phyloP scores from a whole-genome alignment of 2,888 invertebrate species.

The Netelia virgata region DNA sequence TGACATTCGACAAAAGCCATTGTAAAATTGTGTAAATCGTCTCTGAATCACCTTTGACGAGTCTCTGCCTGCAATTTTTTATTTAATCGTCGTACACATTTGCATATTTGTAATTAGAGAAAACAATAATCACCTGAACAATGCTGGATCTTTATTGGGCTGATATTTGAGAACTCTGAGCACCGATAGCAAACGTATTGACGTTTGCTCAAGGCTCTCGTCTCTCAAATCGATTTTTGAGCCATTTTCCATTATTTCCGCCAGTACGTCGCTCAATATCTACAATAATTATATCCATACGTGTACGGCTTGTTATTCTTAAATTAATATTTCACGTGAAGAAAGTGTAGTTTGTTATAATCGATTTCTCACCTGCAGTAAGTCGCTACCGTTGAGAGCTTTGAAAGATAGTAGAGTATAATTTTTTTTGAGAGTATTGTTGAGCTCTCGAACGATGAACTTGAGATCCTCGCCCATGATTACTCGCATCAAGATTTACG shows the following conservation, averaged over 20 bases:
- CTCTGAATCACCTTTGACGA: constrained; percentile 90
- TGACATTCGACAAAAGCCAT: constrained; percentile 92
- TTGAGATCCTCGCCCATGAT: constrained; percentile 89
- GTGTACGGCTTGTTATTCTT: not conserved
- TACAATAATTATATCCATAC: constrained; percentile 17
- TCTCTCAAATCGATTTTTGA: constrained; percentile 91
- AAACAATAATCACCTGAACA: constrained; percentile 76
- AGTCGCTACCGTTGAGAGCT: constrained; percentile 90
- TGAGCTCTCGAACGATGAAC: constrained; percentile 90
- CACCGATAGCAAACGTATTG: constrained; percentile 89
- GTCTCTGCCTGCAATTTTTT: constrained; percentile 86
- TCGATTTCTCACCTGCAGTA: constrained; percentile 88
- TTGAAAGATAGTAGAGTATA: constrained; percentile 95
- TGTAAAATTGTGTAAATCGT: constrained; percentile 92
- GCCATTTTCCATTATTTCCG: constrained; percentile 87
- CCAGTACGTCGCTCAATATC: constrained; percentile 88
- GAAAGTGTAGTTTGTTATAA: not conserved
- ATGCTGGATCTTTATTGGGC: constrained; percentile 86
- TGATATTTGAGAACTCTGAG: constrained; percentile 93
- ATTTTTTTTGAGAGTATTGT: constrained; percentile 89
- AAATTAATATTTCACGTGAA: not conserved
- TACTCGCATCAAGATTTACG: constrained; percentile 7
- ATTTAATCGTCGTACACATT: not conserved
- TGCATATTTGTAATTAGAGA: not conserved
- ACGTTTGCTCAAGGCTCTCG: constrained; percentile 91